Percentiles rank a stretch among this genome's conserved stretches.
These are phyloP conservation scores for Hemithea aestivaria DNA, from an alignment of 2,888 invertebrate genomes.

Conservation along the genomic window DNA sequence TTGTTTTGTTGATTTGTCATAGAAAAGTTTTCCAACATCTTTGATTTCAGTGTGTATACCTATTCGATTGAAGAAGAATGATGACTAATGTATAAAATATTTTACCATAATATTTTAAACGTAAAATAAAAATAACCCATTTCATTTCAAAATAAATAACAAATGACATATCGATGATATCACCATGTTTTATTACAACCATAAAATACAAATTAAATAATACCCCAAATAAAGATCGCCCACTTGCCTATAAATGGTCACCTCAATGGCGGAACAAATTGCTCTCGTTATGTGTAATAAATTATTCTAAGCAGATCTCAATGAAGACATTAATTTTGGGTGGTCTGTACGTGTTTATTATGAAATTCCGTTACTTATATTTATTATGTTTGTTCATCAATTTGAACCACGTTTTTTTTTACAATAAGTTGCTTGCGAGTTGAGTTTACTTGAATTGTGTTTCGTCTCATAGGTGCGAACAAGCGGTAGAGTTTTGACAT, in stretches of 20 bases:
- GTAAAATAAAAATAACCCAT: background rate
- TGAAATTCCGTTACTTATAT: conserved; percentile 1
- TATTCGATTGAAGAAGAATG: too few relatives aligned
- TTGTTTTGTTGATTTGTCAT: too few relatives aligned
- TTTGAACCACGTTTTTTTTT: too few relatives aligned
- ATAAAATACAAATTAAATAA: background rate
- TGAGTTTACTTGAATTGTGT: too few relatives aligned
- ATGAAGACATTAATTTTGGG: conserved; percentile 24
- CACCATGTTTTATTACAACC: conserved; percentile 8
- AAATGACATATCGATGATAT: conserved; percentile 6
- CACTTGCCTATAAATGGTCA: conserved; percentile 8
- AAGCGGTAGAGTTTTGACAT: too few relatives aligned
- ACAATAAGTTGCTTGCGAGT: too few relatives aligned
- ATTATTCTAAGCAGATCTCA: conserved; percentile 24
- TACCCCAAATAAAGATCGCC: conserved; percentile 21
- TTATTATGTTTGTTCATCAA: too few relatives aligned
- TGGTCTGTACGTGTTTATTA: conserved; percentile 8
- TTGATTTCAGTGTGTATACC: too few relatives aligned
- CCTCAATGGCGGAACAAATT: conserved; percentile 19
- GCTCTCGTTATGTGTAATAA: conserved; percentile 22
- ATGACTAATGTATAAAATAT: too few relatives aligned
- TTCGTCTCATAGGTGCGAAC: too few relatives aligned
- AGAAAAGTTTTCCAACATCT: too few relatives aligned
- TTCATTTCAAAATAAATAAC: conserved; percentile 4
- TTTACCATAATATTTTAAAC: too few relatives aligned